phyloP scores from a whole-genome alignment of 2,888 invertebrate species.

The Drosophila kuntzei region DNA sequence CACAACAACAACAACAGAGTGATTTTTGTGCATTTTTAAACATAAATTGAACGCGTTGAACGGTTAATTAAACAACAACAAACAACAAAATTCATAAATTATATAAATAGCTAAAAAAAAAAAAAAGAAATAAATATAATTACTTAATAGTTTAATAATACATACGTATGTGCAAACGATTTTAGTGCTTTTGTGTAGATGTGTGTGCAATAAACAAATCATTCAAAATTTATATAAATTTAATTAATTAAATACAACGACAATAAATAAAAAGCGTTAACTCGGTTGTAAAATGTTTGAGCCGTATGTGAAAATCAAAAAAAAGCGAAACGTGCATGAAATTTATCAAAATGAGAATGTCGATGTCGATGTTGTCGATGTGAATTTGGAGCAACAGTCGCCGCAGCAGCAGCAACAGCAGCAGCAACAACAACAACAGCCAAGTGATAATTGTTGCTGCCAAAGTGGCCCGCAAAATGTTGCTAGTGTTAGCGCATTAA shows the following conservation, averaged over 20 bases:
- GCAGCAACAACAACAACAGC: slow-evolving; percentile 38
- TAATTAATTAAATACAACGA: slow-evolving; percentile 4
- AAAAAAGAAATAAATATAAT: slow-evolving; percentile 5
- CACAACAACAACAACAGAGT: slow-evolving; percentile 41
- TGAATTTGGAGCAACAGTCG: slow-evolving; percentile 75
- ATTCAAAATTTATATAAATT: slow-evolving; percentile 18
- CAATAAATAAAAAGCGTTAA: slow-evolving; percentile 39
- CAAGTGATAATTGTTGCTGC: slow-evolving; percentile 78
- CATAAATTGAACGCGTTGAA: slow-evolving; percentile 46
- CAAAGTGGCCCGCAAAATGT: slow-evolving; percentile 62
- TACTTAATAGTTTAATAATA: slow-evolving; percentile 27
- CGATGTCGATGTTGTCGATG: slow-evolving; percentile 55
- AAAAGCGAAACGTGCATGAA: slow-evolving; percentile 82
- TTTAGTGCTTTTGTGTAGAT: slow-evolving; percentile 48
- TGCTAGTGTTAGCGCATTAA: slow-evolving; percentile 44
- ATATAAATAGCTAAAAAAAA: slow-evolving; percentile 32
- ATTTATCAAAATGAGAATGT: slow-evolving; percentile 72
- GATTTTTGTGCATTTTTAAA: slow-evolving; percentile 40
- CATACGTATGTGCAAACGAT: slow-evolving; percentile 25
- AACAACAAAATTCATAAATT: slow-evolving; percentile 23
- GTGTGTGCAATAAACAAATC: slow-evolving; percentile 24
- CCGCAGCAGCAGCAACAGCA: slow-evolving; percentile 39
- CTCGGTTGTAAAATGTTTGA: slow-evolving; percentile 84
- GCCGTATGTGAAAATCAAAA: slow-evolving; percentile 85
- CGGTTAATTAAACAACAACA: slow-evolving; percentile 45